Conservation (phyloP, 2,797 vertebrate genomes). For the Hylomyscus alleni region DNA sequence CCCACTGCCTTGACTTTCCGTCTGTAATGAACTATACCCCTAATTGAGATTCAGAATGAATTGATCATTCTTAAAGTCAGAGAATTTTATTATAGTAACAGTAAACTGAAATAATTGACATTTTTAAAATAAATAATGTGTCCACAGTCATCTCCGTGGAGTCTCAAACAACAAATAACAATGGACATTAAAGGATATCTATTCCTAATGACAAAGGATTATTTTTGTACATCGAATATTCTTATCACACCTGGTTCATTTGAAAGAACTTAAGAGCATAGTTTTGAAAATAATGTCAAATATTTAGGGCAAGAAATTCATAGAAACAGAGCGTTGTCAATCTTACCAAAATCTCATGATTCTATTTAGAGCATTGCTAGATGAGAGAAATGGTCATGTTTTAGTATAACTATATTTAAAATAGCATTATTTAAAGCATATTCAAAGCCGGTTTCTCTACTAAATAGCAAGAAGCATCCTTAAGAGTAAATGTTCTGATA, state of each 20-base stretch:
- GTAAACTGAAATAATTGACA: neutral
- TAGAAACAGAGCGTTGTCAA: neutral
- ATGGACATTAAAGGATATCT: neutral
- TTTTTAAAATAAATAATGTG: neutral
- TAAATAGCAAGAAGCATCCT: neutral
- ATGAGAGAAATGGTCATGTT: neutral
- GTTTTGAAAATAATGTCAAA: slow-evolving; percentile 37
- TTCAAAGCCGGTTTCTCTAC: slow-evolving; percentile 4
- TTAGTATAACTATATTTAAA: slow-evolving; percentile 12
- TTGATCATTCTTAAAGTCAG: neutral
- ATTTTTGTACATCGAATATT: neutral
- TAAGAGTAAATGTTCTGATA: neutral
- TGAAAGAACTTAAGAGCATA: neutral
- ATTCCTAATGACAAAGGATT: neutral
- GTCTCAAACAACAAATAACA: neutral
- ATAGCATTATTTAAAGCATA: slow-evolving; percentile 46
- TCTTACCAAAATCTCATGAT: neutral
- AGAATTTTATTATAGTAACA: neutral
- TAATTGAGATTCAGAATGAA: neutral
- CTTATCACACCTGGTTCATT: neutral
- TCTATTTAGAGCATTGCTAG: neutral
- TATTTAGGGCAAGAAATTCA: neutral
- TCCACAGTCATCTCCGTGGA: neutral
- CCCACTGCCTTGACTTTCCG: neutral
- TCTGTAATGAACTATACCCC: neutral